phyloP scores from a whole-genome alignment of 2,113 vertebrate genomes.

The Oceanites oceanicus region DNA sequence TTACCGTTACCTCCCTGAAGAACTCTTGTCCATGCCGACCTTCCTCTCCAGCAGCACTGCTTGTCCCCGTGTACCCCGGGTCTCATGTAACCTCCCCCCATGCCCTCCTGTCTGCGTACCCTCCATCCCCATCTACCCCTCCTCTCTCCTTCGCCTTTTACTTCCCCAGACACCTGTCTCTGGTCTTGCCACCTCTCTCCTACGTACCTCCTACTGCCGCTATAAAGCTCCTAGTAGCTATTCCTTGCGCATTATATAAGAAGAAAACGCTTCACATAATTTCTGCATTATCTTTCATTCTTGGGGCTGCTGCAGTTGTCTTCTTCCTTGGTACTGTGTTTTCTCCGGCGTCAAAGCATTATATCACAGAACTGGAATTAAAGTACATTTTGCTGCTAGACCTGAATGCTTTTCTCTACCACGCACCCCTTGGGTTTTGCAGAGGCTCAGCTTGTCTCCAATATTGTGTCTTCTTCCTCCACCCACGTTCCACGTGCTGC shows the following conservation, averaged over 20 bases:
- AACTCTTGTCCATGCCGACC: background rate
- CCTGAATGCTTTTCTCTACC: background rate
- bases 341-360: background rate
- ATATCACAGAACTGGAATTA: background rate
- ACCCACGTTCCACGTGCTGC: background rate
- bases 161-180: background rate
- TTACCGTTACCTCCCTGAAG: background rate
- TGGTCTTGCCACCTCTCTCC: background rate
- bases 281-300: conserved; percentile 19
- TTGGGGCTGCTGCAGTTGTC: background rate
- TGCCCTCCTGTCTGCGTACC: background rate
- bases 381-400: background rate
- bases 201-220: background rate
- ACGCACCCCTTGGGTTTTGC: background rate
- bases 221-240: background rate
- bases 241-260: background rate
- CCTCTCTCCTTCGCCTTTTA: background rate
- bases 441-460: background rate
- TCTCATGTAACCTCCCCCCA: background rate
- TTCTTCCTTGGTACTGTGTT: background rate
- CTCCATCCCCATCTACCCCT: background rate
- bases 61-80: background rate
- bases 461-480: background rate
- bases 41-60: background rate
- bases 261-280: background rate